These are phyloP conservation scores for Papilio glaucus DNA, from an alignment of 1,140 invertebrate genomes.

Conservation along the genomic window DNA sequence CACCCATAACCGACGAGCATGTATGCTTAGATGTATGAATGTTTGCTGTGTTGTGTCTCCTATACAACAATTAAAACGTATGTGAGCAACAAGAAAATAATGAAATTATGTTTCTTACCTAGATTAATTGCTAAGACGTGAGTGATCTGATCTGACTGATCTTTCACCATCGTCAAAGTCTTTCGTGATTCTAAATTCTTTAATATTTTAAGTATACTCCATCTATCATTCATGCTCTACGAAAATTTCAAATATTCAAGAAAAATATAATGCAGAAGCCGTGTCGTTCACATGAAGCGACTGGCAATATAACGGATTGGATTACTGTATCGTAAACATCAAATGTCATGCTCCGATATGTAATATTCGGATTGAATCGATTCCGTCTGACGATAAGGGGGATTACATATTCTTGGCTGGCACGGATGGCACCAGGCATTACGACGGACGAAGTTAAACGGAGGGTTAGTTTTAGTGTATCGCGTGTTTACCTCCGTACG, in stretches of 20 bases:
- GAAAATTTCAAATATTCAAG: slow-evolving; percentile 43
- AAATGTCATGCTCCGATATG: slow-evolving; percentile 76
- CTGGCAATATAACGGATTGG: slow-evolving; percentile 61
- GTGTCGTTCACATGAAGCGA: slow-evolving; percentile 67
- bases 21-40: too few relatives aligned
- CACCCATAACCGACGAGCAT: too few relatives aligned
- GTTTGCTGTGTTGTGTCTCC: too few relatives aligned
- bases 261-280: slow-evolving; percentile 56
- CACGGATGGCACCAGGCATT: slow-evolving; percentile 70
- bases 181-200: background rate
- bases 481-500: slow-evolving; percentile 64
- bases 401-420: slow-evolving; percentile 73
- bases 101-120: too few relatives aligned
- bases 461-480: slow-evolving; percentile 61
- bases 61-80: too few relatives aligned
- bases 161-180: background rate
- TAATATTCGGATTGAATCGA: slow-evolving; percentile 81
- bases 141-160: too few relatives aligned
- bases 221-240: slow-evolving; percentile 11
- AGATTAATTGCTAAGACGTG: too few relatives aligned
- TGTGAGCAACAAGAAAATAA: too few relatives aligned
- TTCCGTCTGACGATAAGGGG: slow-evolving; percentile 74
- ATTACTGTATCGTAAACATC: slow-evolving; percentile 80
- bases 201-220: slow-evolving; percentile 35
- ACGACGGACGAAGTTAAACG: slow-evolving; percentile 64